Percentiles rank a stretch among this genome's conserved stretches.
phyloP scores from a whole-genome alignment of 2,797 vertebrate genomes.

The Sebastes alutus region DNA sequence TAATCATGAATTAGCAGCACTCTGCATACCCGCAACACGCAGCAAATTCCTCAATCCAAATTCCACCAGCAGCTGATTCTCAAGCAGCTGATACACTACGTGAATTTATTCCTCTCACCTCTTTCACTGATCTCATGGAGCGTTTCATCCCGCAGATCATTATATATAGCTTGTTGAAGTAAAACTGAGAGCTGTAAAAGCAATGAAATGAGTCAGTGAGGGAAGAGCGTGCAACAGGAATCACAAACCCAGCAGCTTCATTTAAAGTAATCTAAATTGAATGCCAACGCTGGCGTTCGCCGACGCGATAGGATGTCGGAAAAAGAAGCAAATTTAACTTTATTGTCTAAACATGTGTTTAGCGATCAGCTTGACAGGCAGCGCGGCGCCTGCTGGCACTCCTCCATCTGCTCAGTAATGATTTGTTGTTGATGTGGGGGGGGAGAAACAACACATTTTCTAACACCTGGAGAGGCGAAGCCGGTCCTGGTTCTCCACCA shows the following conservation, averaged over 20 bases:
- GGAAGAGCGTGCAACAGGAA: slow-evolving; percentile 21
- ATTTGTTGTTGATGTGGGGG: slow-evolving; percentile 50
- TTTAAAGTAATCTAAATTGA: slow-evolving; percentile 30
- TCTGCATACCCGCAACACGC: slow-evolving; percentile 41
- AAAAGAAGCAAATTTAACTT: slow-evolving; percentile 60
- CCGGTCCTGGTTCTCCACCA: slow-evolving; percentile 3
- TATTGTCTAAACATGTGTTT: slow-evolving; percentile 58
- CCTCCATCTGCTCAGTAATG: slow-evolving; percentile 68
- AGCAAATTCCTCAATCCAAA: slow-evolving; percentile 24
- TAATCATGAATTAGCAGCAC: slow-evolving; percentile 27
- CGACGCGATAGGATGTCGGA: slow-evolving; percentile 3
- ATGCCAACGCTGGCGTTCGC: slow-evolving; percentile 7
- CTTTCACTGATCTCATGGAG: slow-evolving; percentile 19
- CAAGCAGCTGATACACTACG: background rate
- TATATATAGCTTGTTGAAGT: slow-evolving; percentile 18
- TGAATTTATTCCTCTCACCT: background rate
- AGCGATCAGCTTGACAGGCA: slow-evolving; percentile 60
- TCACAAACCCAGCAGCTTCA: slow-evolving; percentile 32
- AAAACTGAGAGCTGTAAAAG: slow-evolving; percentile 13
- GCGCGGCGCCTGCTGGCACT: slow-evolving; percentile 48
- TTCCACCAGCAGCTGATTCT: slow-evolving; percentile 13
- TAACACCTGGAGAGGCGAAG: slow-evolving; percentile 65
- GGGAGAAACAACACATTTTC: slow-evolving; percentile 32
- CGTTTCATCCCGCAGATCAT: slow-evolving; percentile 6
- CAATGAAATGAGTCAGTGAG: slow-evolving; percentile 28